These are phyloP conservation scores for Palythoa caribaeorum DNA, from an alignment of 92 coral and sea anemone species.

Conservation along the genomic window DNA sequence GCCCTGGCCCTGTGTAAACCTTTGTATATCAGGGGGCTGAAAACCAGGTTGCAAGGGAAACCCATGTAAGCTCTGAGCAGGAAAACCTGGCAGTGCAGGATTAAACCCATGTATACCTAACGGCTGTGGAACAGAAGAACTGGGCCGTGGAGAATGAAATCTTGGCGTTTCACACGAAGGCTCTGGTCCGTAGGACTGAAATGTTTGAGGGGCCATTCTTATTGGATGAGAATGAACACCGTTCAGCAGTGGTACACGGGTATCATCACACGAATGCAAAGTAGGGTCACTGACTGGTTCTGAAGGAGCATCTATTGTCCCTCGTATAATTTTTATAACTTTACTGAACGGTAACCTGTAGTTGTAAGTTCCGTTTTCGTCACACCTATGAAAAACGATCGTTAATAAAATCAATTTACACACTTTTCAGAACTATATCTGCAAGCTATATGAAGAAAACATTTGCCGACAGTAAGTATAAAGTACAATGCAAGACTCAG, in stretches of 20 bases:
- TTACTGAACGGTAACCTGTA: conserved; percentile 87
- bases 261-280: background rate
- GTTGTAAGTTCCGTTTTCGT: conserved; percentile 87
- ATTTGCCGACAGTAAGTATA: too few relatives aligned
- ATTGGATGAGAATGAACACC: background rate
- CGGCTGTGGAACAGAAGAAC: background rate
- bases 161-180: background rate
- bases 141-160: background rate
- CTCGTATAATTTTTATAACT: conserved; percentile 67
- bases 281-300: background rate
- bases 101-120: background rate
- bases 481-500: too few relatives aligned
- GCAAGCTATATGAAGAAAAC: background rate
- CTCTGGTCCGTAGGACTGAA: background rate
- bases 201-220: background rate
- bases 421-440: background rate
- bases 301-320: conserved; percentile 22
- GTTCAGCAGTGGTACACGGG: background rate
- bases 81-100: background rate
- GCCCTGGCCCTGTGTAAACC: background rate
- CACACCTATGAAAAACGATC: conserved; percentile 59
- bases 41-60: background rate
- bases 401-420: background rate
- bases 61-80: background rate
- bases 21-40: background rate